Evolutionary conservation across 2,888 invertebrate genomes (phyloP).

Genomic region (Volucella zonaria): DNA sequence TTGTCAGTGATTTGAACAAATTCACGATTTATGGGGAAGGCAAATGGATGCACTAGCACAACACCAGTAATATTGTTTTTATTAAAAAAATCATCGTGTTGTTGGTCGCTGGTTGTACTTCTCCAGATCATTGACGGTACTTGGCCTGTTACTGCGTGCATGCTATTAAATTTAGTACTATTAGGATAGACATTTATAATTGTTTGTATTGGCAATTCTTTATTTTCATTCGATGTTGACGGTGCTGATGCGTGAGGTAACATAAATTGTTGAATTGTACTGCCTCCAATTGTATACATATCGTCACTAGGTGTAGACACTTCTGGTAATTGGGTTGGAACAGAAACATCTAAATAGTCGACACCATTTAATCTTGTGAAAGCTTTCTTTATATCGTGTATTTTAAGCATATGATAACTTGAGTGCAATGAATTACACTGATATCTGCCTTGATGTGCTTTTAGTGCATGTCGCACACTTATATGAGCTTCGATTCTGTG

Average conservation of each 20-base stretch:
- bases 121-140: conserved; percentile 43
- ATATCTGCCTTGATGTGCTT: conserved; percentile 81
- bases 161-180: conserved; percentile 46
- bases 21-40: conserved; percentile 60
- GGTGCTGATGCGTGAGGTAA: conserved; percentile 36
- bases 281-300: conserved; percentile 38
- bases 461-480: conserved; percentile 81
- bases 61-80: conserved; percentile 55
- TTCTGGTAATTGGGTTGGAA: conserved; percentile 59
- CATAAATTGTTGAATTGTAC: conserved; percentile 45
- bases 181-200: conserved; percentile 47
- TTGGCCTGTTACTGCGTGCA: conserved; percentile 60
- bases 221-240: conserved; percentile 16
- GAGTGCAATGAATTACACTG: conserved; percentile 80
- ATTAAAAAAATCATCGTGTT: conserved; percentile 42
- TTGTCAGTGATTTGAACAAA: conserved; percentile 63
- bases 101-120: conserved; percentile 37
- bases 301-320: conserved; percentile 53
- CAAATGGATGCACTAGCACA: conserved; percentile 60
- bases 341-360: conserved; percentile 59
- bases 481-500: conserved; percentile 82
- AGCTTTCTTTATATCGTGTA: conserved; percentile 75
- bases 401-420: conserved; percentile 79
- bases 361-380: conserved; percentile 70
- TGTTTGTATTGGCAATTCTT: conserved; percentile 32